Evolutionary conservation across 2,888 invertebrate species (phyloP).

Genomic region (Hirtodrosophila histrioides): DNA sequence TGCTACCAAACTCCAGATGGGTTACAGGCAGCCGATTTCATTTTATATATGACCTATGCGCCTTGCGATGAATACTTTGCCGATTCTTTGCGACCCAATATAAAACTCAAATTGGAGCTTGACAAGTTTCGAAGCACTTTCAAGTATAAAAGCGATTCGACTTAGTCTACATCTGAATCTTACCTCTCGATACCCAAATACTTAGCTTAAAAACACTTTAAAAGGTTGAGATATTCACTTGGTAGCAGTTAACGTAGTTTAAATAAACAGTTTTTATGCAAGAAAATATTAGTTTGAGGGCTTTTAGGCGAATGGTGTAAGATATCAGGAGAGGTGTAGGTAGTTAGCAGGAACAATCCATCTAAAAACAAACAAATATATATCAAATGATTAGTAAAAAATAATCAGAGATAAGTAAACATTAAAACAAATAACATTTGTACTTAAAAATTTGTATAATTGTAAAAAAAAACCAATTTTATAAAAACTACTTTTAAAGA

Average conservation of each 20-base stretch:
- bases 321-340: background rate
- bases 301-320: background rate
- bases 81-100: constrained; percentile 38
- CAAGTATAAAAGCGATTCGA: constrained; percentile 9
- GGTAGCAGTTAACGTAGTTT: no score
- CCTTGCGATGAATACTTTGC: constrained; percentile 64
- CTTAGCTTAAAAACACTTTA: no score
- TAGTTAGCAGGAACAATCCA: background rate
- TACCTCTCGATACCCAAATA: no score
- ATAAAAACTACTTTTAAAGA: constrained; percentile 40
- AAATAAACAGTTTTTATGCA: background rate
- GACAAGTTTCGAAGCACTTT: constrained; percentile 25
- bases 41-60: constrained; percentile 63
- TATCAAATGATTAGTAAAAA: background rate
- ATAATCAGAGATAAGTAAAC: background rate
- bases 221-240: no score
- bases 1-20: constrained; percentile 39
- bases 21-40: constrained; percentile 44
- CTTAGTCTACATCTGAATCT: background rate
- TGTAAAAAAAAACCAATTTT: constrained; percentile 38
- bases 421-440: constrained; percentile 20
- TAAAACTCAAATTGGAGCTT: constrained; percentile 34
- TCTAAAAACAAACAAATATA: background rate
- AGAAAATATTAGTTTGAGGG: no score
- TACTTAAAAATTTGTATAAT: constrained; percentile 50